Conservation (phyloP, 2,113 vertebrate species). For the Pachyramphus minor region DNA sequence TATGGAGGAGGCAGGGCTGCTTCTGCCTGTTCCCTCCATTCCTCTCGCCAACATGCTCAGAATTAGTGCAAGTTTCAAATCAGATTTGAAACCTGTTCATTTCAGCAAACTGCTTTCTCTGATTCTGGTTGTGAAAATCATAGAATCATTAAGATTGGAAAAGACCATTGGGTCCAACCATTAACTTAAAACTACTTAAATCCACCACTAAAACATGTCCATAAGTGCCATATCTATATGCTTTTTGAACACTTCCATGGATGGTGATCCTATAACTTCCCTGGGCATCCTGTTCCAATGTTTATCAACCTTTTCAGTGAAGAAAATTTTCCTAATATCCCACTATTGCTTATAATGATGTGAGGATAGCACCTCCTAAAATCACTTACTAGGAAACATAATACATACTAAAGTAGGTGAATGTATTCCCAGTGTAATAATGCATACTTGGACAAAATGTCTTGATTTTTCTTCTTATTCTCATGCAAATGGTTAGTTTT, state of each 20-base stretch:
- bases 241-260: not conserved
- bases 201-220: not conserved
- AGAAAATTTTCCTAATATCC: not conserved
- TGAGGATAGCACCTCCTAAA: not conserved
- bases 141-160: not conserved
- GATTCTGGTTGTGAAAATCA: not conserved
- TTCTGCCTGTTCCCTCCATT: not conserved
- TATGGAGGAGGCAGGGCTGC: not conserved
- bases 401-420: not conserved
- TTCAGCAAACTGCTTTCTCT: not conserved
- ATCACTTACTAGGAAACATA: not conserved
- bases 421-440: not conserved
- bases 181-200: not conserved
- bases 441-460: not conserved
- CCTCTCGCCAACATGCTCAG: fast-evolving
- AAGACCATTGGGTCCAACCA: fast-evolving
- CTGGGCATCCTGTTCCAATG: not conserved
- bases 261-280: no score
- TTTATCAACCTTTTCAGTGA: not conserved
- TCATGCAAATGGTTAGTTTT: not conserved
- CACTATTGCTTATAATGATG: not conserved
- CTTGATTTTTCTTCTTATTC: not conserved
- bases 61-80: not conserved
- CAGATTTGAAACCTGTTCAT: not conserved
- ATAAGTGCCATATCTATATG: fast-evolving